Base-by-base conservation (phyloP, 2,113 vertebrate species). In the Ammodytes marinus region DNA sequence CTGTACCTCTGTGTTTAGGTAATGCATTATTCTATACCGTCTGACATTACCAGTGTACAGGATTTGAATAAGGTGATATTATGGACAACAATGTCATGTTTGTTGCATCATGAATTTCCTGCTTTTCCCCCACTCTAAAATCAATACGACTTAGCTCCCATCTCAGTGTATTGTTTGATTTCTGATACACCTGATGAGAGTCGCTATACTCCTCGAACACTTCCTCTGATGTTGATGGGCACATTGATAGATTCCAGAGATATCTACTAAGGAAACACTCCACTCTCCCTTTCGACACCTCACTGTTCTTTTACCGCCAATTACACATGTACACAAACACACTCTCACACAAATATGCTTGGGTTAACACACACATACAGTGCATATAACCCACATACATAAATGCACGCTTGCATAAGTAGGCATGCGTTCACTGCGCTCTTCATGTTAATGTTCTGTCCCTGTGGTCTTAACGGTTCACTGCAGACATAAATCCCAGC, bases 1-100 rank as follows among this genome's bases (percentile, higher is more conserved):
- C 98, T 0, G 96, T 97, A 66, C 98, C 98, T 46, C 97, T 99
- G 90, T 99, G 98, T 86, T 95, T 99, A 93, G 98, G 98, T 99
- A 94, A 92, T 73, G 83, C 88, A 85, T 85, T 79, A 60, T 73
- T 49, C 61, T 47, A 80, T 83, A 37, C 15, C 42, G 47, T 74
- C n/a, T 77, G 65, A 75, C 75, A 69, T 64, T 52, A 46, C 13
- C 50, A 71, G 27, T 5, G 0, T 53, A 14, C 70, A 80, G 40
- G n/a, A 4, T 78, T 89, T 85, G 76, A 92, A 67, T 78, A 40
- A 74, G 55, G 61, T 64, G 5, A 77, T 58, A 69, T 71, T 60
- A n/a, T 35, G 19, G 55, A 77, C 47, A 82, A 50, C 68, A 81
- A 76, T 79, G 63, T 8, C 42, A 47, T 40, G 78, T 86, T 66